A percentile compares a stretch with the other conserved stretches of the same genome.
Evolutionary conservation across 2,797 vertebrate species (phyloP).

Genomic region (Manis pentadactyla): DNA sequence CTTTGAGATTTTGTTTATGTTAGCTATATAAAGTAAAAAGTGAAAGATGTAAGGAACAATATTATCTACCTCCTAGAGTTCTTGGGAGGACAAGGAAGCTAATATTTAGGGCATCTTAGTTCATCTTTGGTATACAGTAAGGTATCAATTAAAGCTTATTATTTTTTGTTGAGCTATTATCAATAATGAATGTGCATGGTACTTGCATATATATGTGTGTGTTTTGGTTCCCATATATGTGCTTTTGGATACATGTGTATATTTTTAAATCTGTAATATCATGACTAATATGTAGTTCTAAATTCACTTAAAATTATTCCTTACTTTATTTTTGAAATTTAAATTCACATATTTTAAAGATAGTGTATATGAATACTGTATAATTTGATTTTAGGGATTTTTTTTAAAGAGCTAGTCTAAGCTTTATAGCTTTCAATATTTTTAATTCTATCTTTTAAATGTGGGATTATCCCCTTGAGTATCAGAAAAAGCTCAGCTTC

Average conservation of each 20-base stretch:
- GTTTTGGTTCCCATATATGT: not conserved
- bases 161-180: not conserved
- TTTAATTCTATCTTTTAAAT: slow-evolving; percentile 65
- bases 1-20: not conserved
- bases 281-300: not conserved
- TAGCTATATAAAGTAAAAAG: not conserved
- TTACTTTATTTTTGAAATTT: slow-evolving; percentile 19
- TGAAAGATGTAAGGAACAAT: not conserved
- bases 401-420: slow-evolving; percentile 57
- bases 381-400: slow-evolving; percentile 36
- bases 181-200: not conserved
- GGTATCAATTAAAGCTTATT: not conserved
- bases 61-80: not conserved
- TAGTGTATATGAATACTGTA: not conserved
- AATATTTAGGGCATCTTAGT: not conserved
- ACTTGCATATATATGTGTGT: not conserved
- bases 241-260: not conserved
- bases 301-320: not conserved
- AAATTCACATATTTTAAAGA: slow-evolving; percentile 8
- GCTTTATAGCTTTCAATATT: slow-evolving; percentile 56
- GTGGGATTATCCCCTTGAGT: slow-evolving; percentile 58
- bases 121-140: not conserved
- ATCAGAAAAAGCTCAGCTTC: slow-evolving; percentile 70
- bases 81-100: not conserved
- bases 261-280: not conserved